phyloP scores from a whole-genome alignment of 2,797 vertebrate genomes.

The Acrossocheilus fasciatus region DNA sequence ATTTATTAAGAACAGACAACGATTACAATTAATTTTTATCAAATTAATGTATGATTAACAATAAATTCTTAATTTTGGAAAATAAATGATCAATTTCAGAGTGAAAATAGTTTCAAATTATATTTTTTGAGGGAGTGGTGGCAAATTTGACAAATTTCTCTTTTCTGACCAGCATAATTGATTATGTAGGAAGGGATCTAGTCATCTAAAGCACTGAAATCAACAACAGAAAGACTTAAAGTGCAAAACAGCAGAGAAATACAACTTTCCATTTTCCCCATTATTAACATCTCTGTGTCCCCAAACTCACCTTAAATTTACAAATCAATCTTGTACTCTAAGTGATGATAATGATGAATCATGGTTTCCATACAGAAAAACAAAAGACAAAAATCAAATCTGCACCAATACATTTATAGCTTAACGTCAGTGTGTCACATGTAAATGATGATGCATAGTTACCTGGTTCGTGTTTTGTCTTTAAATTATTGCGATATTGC shows the following conservation, averaged over 20 bases:
- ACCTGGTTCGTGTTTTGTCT: slow-evolving; percentile 79
- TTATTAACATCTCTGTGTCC: not conserved
- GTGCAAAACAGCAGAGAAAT: slow-evolving; percentile 79
- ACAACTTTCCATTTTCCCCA: slow-evolving; percentile 59
- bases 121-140: not conserved
- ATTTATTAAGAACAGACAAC: not conserved
- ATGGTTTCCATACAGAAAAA: slow-evolving; percentile 62
- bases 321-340: slow-evolving; percentile 60
- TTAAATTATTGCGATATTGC: slow-evolving; percentile 94
- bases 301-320: slow-evolving; percentile 25
- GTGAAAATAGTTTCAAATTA: not conserved
- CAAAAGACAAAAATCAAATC: slow-evolving; percentile 28
- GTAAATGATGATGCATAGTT: slow-evolving; percentile 96
- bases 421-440: slow-evolving; percentile 83
- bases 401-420: slow-evolving; percentile 71
- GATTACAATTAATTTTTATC: not conserved
- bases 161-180: not conserved
- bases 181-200: slow-evolving; percentile 75
- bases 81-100: not conserved
- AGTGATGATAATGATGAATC: slow-evolving; percentile 66
- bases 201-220: slow-evolving; percentile 86
- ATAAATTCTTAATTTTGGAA: not conserved
- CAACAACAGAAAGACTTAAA: slow-evolving; percentile 76
- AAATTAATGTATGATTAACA: not conserved
- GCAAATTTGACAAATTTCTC: not conserved